phyloP scores from a whole-genome alignment of 2,113 vertebrate genomes.

The Bolborhynchus lineola region DNA sequence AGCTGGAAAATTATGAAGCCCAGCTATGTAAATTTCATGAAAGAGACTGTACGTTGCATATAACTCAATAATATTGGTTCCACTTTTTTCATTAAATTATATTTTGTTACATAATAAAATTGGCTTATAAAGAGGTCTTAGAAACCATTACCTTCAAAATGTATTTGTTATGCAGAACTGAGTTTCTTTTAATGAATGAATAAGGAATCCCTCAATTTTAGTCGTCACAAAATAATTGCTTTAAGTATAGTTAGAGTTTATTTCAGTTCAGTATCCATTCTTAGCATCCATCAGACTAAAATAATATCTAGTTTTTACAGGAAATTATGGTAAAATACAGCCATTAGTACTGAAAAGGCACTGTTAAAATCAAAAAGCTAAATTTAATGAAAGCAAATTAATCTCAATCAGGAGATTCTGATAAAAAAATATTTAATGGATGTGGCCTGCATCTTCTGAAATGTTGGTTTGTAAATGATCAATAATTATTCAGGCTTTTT shows the following conservation, averaged over 20 bases:
- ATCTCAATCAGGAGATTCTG: not conserved
- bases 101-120: not conserved
- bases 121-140: not conserved
- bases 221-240: not conserved
- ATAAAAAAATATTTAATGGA: not conserved
- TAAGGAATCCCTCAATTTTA: not conserved
- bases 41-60: not conserved
- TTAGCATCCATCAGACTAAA: not conserved
- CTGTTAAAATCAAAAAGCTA: not conserved
- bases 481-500: not conserved
- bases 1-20: not conserved
- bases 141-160: not conserved
- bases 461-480: not conserved
- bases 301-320: not conserved
- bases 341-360: not conserved
- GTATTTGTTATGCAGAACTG: not conserved
- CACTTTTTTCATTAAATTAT: not conserved
- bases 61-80: not conserved
- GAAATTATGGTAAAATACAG: not conserved
- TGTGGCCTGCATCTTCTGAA: not conserved
- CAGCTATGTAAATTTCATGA: not conserved
- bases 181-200: not conserved
- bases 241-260: not conserved
- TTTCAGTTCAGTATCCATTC: not conserved
- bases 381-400: not conserved